phyloP scores from a whole-genome alignment of 2,888 invertebrate genomes.

The Plutella xylostella region DNA sequence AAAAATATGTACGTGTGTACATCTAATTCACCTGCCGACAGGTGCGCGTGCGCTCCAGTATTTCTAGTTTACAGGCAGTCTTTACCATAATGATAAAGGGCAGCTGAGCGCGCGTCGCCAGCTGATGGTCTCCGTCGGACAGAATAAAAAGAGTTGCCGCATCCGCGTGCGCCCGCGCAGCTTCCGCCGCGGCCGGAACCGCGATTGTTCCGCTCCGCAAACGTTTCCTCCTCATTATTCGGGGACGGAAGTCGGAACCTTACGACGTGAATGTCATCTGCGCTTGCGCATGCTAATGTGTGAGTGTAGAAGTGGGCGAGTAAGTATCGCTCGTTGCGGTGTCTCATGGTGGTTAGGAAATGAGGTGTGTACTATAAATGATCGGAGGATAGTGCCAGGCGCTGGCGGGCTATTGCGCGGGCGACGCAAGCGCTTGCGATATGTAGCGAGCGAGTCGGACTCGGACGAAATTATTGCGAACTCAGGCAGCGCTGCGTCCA shows the following conservation, averaged over 20 bases:
- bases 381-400: too few species aligned
- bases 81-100: constrained; percentile 45
- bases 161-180: constrained; percentile 51
- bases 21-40: constrained; percentile 50
- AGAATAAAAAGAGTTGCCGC: constrained; percentile 54
- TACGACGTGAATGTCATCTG: constrained; percentile 28
- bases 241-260: constrained; percentile 45
- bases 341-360: too few species aligned
- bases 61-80: constrained; percentile 33
- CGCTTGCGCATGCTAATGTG: not conserved
- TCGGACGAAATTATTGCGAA: constrained; percentile 39
- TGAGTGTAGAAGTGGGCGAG: too few species aligned
- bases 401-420: constrained; percentile 26
- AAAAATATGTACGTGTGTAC: not conserved
- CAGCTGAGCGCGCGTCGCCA: constrained; percentile 55
- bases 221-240: constrained; percentile 57
- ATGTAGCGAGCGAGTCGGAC: constrained; percentile 36
- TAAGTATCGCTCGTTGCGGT: too few species aligned
- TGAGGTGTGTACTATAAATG: too few species aligned
- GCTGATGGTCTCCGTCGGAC: constrained; percentile 59
- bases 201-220: constrained; percentile 56
- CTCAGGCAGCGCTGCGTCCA: constrained; percentile 32
- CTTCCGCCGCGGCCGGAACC: constrained; percentile 60
- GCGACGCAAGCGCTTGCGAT: constrained; percentile 64
- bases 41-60: constrained; percentile 45